Evolutionary conservation across 1,140 invertebrate genomes (phyloP), one percentile per base, ranked within the genome.

Genomic region (Stegodyphus mimosarum): DNA sequence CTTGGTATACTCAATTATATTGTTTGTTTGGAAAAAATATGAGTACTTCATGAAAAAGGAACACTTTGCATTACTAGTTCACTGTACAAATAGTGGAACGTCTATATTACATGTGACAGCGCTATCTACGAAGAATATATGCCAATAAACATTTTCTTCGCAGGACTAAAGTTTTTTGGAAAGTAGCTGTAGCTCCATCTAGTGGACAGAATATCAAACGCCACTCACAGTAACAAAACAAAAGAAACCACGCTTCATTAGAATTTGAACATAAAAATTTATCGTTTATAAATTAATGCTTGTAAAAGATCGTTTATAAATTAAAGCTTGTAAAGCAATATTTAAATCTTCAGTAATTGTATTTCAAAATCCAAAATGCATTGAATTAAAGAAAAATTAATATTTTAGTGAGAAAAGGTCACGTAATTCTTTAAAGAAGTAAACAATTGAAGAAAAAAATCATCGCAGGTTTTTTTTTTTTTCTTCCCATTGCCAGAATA

Each of bases 211-310:
- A 74, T 66, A 17, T 72, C 18, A 81, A 72, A 71, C 53, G 78
- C 69, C 70, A 81, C 53, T 49, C 50, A 72, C 79, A 66, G 10
- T 48, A 13, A 15, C n/a, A 71, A 83, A 74, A 83, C 17, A 5
- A 33, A 66, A 52, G 71, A 83, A 83, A 83, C 79, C 79, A 83
- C 79, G n/a, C 49, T 83, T 83, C 51, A 74, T 83, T 83, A 66
- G 71, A 79, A 17, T 60, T 60, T 15, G 55, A 60, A 60, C 9
- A 60, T 15, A 60, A 60, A 60, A 10, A n/a, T n/a, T n/a, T n/a
- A n/a, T n/a, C n/a, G 9, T 60, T 60, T 15, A 10, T 60, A 2
- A 60, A 55, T 7, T 55, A 55, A 55, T 55, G 7, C 13, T 55
- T 7, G 53, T 7, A 7, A 7, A 7, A 55, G 53, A 10, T 10